A percentile compares a stretch with the other conserved stretches of the same genome.
Evolutionary conservation across 2,888 invertebrate species (phyloP).

Genomic region (Nebria salina): DNA sequence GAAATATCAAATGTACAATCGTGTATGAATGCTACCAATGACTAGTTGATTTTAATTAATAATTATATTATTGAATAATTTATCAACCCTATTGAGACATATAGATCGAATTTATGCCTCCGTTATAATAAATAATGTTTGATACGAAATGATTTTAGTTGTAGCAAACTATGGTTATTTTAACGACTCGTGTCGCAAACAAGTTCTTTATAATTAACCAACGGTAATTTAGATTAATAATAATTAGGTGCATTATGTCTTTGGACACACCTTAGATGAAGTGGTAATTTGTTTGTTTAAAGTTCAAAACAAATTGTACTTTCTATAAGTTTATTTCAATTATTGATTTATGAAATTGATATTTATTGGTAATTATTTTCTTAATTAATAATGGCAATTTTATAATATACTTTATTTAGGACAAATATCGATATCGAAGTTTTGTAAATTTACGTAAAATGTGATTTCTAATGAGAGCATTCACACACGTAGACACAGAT

Average conservation of each 20-base stretch:
- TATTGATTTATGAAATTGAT: neutral
- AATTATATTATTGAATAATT: slow-evolving; percentile 16
- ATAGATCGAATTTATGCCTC: too few species aligned
- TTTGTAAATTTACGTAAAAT: neutral
- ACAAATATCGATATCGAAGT: neutral
- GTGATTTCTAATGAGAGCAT: neutral
- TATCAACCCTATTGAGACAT: neutral
- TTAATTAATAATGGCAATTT: neutral
- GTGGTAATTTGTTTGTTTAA: neutral
- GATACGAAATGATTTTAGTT: too few species aligned
- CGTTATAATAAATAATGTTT: too few species aligned
- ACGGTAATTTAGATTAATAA: slow-evolving; percentile 12
- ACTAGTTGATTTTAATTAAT: slow-evolving; percentile 3
- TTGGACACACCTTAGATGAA: neutral
- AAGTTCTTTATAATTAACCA: neutral
- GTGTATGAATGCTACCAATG: slow-evolving; percentile 13
- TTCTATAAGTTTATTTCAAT: neutral
- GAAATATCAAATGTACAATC: slow-evolving; percentile 14
- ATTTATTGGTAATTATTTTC: neutral
- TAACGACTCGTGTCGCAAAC: neutral
- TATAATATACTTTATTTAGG: neutral
- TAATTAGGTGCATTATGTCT: slow-evolving; percentile 9
- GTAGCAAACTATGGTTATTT: neutral
- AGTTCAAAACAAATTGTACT: neutral
- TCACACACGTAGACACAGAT: too few species aligned